A percentile compares a stretch with the other conserved stretches of the same genome.
phyloP scores from a whole-genome alignment of 2,113 vertebrate species.

The Centrocercus urophasianus region DNA sequence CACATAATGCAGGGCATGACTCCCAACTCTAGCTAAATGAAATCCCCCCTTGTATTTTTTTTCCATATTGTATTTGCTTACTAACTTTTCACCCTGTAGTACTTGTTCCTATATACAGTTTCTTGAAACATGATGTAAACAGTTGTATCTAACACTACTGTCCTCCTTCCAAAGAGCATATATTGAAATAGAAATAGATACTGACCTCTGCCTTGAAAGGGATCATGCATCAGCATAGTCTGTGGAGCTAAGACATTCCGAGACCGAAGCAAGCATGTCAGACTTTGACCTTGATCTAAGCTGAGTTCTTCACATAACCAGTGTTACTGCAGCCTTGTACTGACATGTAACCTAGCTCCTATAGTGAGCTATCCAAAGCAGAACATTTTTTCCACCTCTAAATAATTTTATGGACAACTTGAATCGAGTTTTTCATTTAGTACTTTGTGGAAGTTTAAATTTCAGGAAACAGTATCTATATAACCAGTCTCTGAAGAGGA shows the following conservation, averaged over 20 bases:
- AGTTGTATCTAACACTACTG: not conserved
- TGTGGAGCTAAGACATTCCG: not conserved
- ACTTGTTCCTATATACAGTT: not conserved
- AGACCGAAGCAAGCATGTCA: not conserved
- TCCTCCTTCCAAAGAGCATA: not conserved
- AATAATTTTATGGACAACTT: not conserved
- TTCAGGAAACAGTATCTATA: not conserved
- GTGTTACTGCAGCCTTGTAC: not conserved
- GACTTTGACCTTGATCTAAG: not conserved
- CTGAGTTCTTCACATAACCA: not conserved
- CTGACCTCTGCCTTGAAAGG: not conserved
- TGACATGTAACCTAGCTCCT: not conserved
- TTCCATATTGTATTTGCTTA: not conserved
- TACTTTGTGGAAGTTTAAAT: not conserved
- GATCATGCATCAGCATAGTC: not conserved
- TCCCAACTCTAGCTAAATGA: not conserved
- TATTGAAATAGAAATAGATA: not conserved
- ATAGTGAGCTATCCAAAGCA: not conserved
- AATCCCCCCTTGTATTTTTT: not conserved
- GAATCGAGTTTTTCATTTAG: not conserved
- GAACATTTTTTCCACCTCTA: not conserved
- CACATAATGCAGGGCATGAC: not conserved
- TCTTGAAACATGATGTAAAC: not conserved
- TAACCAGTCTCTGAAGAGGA: not conserved
- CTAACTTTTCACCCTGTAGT: not conserved